phyloP scores from a whole-genome alignment of 2,888 invertebrate genomes.

The Acronicta leporina region DNA sequence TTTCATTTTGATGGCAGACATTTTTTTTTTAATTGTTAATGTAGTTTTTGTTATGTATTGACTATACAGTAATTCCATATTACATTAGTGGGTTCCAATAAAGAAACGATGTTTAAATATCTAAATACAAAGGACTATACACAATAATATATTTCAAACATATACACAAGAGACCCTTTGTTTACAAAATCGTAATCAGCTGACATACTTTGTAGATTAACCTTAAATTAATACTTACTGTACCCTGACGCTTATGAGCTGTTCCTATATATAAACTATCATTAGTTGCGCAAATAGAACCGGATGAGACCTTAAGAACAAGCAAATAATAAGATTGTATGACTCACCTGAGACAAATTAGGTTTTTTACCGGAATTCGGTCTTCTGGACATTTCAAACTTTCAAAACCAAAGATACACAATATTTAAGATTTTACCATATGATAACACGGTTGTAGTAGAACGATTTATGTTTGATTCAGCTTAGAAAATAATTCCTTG shows the following conservation, averaged over 20 bases:
- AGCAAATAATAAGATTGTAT: slow-evolving; percentile 70
- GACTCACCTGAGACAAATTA: slow-evolving; percentile 87
- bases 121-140: slow-evolving; percentile 4
- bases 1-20: slow-evolving; percentile 5
- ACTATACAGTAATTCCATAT: slow-evolving; percentile 80
- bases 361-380: slow-evolving; percentile 75
- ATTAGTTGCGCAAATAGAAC: slow-evolving; percentile 45
- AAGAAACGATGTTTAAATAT: slow-evolving; percentile 12
- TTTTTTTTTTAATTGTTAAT: not conserved
- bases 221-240: slow-evolving; percentile 20
- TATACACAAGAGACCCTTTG: slow-evolving; percentile 53
- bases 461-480: slow-evolving; percentile 26
- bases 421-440: slow-evolving; percentile 16
- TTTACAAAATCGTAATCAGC: slow-evolving; percentile 66
- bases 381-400: slow-evolving; percentile 73
- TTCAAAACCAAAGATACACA: slow-evolving; percentile 21
- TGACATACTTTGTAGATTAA: slow-evolving; percentile 43
- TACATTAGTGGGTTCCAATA: slow-evolving; percentile 1
- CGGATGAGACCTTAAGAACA: slow-evolving; percentile 58
- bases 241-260: slow-evolving; percentile 28
- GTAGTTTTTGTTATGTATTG: not conserved
- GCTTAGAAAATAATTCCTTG: slow-evolving; percentile 26
- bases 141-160: not conserved
- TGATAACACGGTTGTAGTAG: slow-evolving; percentile 16
- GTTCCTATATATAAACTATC: slow-evolving; percentile 55